These are phyloP conservation scores for Dicyrtomina minuta DNA, from an alignment of 2,888 invertebrate species.

Conservation along the genomic window DNA sequence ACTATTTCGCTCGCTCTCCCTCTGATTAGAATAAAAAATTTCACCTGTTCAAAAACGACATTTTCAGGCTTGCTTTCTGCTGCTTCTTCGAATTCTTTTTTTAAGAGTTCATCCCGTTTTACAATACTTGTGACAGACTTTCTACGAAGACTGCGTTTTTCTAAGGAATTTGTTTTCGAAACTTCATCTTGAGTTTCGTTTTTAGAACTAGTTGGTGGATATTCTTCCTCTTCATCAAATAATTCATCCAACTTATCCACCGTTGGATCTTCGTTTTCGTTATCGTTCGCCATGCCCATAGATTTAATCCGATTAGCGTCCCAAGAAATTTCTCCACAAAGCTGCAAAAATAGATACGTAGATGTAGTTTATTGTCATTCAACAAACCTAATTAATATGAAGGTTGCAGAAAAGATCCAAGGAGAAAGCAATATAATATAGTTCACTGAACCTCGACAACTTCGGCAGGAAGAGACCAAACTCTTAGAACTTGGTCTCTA, in stretches of 20 bases:
- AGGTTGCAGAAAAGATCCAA: too few species aligned
- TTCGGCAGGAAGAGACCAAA: constrained; percentile 64
- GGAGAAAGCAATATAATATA: not conserved
- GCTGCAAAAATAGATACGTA: not conserved
- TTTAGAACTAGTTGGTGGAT: not conserved
- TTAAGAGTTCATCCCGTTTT: constrained; percentile 47
- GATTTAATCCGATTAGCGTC: constrained; percentile 4
- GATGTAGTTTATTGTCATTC: not conserved
- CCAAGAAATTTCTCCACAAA: constrained; percentile 14
- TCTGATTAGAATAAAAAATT: not conserved
- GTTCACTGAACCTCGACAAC: constrained; percentile 40
- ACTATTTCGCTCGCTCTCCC: too few species aligned
- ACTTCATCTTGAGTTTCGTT: not conserved
- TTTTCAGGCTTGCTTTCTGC: constrained; percentile 43
- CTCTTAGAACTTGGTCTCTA: constrained; percentile 84
- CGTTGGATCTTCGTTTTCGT: not conserved
- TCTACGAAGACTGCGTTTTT: not conserved
- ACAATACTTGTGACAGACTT: constrained; percentile 25
- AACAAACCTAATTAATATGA: too few species aligned
- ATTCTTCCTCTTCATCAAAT: constrained; percentile 25
- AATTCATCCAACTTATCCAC: constrained; percentile 34
- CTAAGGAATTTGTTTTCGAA: not conserved
- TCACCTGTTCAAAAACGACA: constrained; percentile 48
- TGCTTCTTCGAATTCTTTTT: constrained; percentile 47
- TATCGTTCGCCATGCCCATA: not conserved